phyloP scores from a whole-genome alignment of 2,113 vertebrate species.

The Notothenia rossii region DNA sequence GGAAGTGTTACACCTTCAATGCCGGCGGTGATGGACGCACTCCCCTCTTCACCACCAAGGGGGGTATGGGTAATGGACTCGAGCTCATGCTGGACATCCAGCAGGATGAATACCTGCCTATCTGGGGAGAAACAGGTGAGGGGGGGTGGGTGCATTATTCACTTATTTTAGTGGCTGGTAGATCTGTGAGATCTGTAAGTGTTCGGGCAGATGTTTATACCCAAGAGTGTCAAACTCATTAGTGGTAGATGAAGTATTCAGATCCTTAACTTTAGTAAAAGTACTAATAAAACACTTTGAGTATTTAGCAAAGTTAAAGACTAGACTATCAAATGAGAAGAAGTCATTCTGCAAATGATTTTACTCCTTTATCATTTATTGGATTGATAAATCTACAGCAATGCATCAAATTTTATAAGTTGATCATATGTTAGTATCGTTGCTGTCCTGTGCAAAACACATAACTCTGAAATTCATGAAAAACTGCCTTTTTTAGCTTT shows the following conservation, averaged over 20 bases:
- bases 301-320: no score
- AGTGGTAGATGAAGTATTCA: not conserved
- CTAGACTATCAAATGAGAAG: no score
- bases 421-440: not conserved
- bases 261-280: not conserved
- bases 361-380: not conserved
- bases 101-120: constrained; percentile 96
- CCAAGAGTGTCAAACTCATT: not conserved
- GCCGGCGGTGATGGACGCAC: constrained; percentile 88
- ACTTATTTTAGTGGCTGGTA: not conserved
- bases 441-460: no score
- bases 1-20: constrained; percentile 99
- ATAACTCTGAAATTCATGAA: no score
- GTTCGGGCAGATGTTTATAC: not conserved
- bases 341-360: no score
- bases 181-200: constrained; percentile 1
- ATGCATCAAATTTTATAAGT: not conserved
- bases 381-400: not conserved
- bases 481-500: no score
- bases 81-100: constrained; percentile 99
- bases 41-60: constrained; percentile 92
- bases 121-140: constrained; percentile 98
- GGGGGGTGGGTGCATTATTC: not conserved
- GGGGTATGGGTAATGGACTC: constrained; percentile 96
- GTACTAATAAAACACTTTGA: not conserved